Evolutionary conservation across 2,113 vertebrate species (phyloP).

Genomic region (Alethe diademata): DNA sequence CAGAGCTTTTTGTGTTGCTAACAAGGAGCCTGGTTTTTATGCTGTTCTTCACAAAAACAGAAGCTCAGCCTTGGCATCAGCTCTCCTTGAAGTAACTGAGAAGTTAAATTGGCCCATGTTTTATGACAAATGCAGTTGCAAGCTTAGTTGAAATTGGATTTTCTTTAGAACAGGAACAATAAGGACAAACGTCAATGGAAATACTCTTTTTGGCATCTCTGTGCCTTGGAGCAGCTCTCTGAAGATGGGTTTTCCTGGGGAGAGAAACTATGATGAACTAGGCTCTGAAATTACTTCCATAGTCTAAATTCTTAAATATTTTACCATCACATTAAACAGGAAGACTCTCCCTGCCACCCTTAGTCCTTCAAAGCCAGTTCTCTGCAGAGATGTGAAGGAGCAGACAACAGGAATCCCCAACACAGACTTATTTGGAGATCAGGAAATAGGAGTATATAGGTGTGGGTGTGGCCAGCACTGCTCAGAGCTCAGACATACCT

Average conservation of each 20-base stretch:
- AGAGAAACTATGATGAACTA: not conserved
- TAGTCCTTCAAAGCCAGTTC: not conserved
- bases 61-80: not conserved
- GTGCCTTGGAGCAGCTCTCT: not conserved
- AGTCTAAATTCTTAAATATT: slow-evolving; percentile 16
- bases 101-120: slow-evolving; percentile 8
- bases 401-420: not conserved
- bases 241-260: not conserved
- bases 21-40: slow-evolving; percentile 28
- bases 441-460: not conserved
- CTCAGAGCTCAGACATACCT: not conserved
- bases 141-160: slow-evolving; percentile 15
- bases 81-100: not conserved
- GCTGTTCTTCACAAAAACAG: not conserved
- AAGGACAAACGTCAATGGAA: slow-evolving; percentile 16
- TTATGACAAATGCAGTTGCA: not conserved
- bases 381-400: not conserved
- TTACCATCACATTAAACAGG: not conserved
- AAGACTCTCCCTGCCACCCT: not conserved
- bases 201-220: slow-evolving; percentile 3
- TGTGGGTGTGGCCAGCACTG: not conserved
- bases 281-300: not conserved
- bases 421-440: not conserved
- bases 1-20: slow-evolving; percentile 12
- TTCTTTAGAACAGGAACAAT: slow-evolving; percentile 13